Base-by-base conservation (phyloP, 2,113 vertebrate species). In the Chaetodon trifascialis region DNA sequence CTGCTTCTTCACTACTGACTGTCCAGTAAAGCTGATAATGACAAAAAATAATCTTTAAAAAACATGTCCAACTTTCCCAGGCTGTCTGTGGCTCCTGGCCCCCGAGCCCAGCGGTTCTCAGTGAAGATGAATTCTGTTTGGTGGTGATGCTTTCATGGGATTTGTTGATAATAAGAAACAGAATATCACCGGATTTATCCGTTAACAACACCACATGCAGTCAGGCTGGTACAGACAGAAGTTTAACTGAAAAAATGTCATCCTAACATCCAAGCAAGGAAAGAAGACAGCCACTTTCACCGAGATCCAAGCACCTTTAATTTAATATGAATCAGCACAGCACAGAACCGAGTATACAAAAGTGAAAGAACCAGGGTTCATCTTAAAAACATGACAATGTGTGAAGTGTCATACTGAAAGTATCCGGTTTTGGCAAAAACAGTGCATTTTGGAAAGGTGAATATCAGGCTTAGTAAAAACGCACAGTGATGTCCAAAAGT, bases 361-460 rank as follows among this genome's bases (percentile, higher is more conserved):
- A 82, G 66, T 58, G 64, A 81, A 89, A 72, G 74, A 88, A 92
- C 38, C 68, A 76, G 60, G 62, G 64, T 94, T 93, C 93, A 93
- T 91, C 93, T 84, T 38, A 85, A 87, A 91, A 85, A 81, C 70
- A 87, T 16, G 38, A 25, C 76, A 69, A 51, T 14, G 40, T 73
- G 69, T 63, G 54, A 67, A 52, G 71, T 25, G 12, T 72, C 23
- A 23, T 36, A 58, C 15, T 73, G 64, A 56, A 44, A 67, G 68
- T 72, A 62, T 76, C 42, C 46, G 79, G 59, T 36, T 11, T 42
- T 51, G 63, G 55, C 60, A 73, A 73, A 87, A 73, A 86, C 65
- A 75, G 77, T 80, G 76, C 64, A 1, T 38, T 66, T 75, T 74
- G 62, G 44, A 69, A 74, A 64, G 60, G 73, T 83, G 40, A 74